These are phyloP conservation scores for Philotrypesis tridentata DNA, from an alignment of 1,140 invertebrate species.

Conservation along the genomic window DNA sequence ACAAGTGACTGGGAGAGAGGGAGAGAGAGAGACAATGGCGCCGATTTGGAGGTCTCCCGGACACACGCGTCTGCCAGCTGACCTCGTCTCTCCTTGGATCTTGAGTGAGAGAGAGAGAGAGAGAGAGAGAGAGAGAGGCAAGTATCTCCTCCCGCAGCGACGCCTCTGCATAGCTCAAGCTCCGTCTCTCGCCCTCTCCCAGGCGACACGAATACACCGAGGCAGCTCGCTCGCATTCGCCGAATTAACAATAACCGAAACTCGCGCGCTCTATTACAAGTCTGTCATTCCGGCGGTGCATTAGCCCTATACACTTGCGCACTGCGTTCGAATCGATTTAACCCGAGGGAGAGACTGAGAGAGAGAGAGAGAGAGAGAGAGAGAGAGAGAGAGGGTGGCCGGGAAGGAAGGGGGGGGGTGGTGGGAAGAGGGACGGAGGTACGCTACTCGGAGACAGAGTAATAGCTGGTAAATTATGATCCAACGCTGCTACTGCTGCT, in stretches of 20 bases:
- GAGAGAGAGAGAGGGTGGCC: neutral
- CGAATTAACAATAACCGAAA: constrained; percentile 49
- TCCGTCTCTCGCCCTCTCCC: too few species aligned
- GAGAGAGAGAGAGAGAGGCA: too few species aligned
- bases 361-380: neutral
- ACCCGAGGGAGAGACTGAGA: neutral
- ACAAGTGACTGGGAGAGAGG: neutral
- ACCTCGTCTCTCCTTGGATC: neutral
- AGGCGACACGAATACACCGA: too few species aligned
- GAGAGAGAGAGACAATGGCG: constrained; percentile 1
- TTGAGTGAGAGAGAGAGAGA: too few species aligned
- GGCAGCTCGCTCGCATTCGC: neutral
- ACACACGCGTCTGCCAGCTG: neutral
- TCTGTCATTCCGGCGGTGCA: constrained; percentile 41
- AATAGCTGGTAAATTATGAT: constrained; percentile 42
- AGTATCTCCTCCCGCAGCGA: too few species aligned
- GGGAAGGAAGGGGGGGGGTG: neutral
- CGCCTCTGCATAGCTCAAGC: too few species aligned
- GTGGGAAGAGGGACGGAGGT: neutral
- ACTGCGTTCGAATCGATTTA: constrained; percentile 31
- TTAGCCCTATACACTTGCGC: constrained; percentile 26
- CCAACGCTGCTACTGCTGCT: too few species aligned
- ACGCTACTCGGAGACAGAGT: constrained; percentile 21
- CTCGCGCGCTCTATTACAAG: constrained; percentile 32
- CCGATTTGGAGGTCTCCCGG: neutral